Conservation (phyloP, 2,888 invertebrate species). For the Pseudococcus viburni region DNA sequence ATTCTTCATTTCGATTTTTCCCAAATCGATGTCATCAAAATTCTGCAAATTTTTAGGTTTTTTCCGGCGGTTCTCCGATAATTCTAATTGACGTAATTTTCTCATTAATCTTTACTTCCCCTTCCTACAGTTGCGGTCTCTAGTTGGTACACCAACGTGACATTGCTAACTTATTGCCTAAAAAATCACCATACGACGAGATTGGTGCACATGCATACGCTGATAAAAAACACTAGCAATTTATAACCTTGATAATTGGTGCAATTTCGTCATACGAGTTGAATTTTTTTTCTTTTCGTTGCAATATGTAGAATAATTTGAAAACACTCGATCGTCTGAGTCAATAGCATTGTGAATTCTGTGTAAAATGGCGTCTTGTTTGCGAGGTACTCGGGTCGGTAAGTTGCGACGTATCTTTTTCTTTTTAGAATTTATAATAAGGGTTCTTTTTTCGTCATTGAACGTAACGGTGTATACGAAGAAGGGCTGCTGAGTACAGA, state of each 20-base stretch:
- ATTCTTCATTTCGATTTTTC: not conserved
- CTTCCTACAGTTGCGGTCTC: not conserved
- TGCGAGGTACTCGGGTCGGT: conserved; percentile 8
- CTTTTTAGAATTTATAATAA: conserved; percentile 30
- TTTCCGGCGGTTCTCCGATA: not conserved
- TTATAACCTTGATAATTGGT: conserved; percentile 21
- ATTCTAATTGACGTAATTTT: not conserved
- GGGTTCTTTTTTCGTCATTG: conserved; percentile 24
- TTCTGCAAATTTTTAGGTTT: not conserved
- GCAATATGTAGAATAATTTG: not conserved
- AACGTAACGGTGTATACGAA: not conserved
- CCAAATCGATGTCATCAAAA: not conserved
- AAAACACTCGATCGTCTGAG: not conserved
- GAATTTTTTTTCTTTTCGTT: not conserved
- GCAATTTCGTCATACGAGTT: not conserved
- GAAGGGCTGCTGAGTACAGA: not conserved
- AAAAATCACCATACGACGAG: too few species aligned
- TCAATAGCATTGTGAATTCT: not conserved
- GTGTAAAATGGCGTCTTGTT: conserved; percentile 2
- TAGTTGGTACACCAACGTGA: not conserved
- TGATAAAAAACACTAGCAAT: too few species aligned
- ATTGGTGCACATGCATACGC: too few species aligned
- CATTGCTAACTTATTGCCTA: not conserved
- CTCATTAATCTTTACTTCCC: not conserved
- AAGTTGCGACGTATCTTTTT: not conserved